phyloP scores from a whole-genome alignment of 2,797 vertebrate genomes.

The Acanthiza pusilla region DNA sequence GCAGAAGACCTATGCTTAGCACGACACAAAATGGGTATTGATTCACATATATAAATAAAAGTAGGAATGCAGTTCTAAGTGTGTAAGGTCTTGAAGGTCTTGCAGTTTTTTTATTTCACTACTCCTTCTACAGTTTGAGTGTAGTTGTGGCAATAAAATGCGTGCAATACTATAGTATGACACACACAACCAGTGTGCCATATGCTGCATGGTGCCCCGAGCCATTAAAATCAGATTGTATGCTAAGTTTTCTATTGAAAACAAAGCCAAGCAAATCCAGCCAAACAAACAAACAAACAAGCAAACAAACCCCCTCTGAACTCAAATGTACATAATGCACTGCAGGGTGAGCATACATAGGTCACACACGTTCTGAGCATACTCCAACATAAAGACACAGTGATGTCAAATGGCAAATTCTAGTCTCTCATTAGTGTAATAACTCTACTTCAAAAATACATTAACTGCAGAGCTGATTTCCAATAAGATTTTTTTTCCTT shows the following conservation, averaged over 20 bases:
- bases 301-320: not conserved
- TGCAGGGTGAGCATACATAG: not conserved
- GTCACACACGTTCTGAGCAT: not conserved
- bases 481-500: not conserved
- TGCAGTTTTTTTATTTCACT: not conserved
- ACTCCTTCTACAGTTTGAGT: not conserved
- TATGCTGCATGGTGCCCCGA: not conserved
- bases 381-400: not conserved
- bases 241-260: not conserved
- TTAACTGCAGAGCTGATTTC: not conserved
- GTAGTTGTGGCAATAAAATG: not conserved
- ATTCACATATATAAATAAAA: not conserved
- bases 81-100: not conserved
- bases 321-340: not conserved
- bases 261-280: not conserved
- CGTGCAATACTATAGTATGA: not conserved
- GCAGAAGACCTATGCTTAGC: not conserved
- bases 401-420: not conserved
- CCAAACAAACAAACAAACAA: not conserved
- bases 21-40: fast-evolving
- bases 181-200: not conserved
- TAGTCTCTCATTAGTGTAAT: not conserved
- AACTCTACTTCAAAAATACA: not conserved
- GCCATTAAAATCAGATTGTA: not conserved
- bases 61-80: not conserved